Conservation (phyloP, 2,797 vertebrate genomes). For the Crypturellus tataupa region DNA sequence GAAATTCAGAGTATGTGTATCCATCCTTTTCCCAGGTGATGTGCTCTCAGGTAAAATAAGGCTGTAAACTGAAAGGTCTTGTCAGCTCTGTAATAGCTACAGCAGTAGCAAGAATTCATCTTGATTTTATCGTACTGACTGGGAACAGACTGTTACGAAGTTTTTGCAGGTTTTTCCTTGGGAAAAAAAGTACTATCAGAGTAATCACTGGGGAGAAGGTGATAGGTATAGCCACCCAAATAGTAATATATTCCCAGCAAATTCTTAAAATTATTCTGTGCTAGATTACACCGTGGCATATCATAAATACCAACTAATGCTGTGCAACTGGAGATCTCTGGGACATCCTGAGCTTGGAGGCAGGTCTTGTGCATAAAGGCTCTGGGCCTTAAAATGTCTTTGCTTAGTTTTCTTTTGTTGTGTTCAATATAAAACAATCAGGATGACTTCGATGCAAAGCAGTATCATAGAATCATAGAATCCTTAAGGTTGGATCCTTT, state of each 20-base stretch:
- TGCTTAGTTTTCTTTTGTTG: background rate
- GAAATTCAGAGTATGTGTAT: background rate
- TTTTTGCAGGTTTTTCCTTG: background rate
- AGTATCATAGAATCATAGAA: too few relatives aligned
- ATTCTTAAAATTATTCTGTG: background rate
- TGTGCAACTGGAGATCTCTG: background rate
- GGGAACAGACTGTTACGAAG: background rate
- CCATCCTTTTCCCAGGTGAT: background rate
- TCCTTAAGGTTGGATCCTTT: too few relatives aligned
- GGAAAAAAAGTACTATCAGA: background rate
- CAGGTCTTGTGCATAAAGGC: background rate
- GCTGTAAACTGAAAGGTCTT: background rate
- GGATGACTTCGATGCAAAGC: background rate
- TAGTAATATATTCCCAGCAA: background rate
- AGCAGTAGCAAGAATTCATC: background rate
- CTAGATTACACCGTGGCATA: background rate
- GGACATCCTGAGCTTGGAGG: background rate
- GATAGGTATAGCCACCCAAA: background rate
- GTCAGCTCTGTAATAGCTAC: background rate
- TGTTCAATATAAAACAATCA: background rate
- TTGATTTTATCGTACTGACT: background rate
- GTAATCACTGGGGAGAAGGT: background rate
- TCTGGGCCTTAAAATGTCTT: background rate
- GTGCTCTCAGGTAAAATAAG: background rate
- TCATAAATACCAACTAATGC: background rate